Conservation (phyloP, 2,113 vertebrate species). For the Cottus gobio region DNA sequence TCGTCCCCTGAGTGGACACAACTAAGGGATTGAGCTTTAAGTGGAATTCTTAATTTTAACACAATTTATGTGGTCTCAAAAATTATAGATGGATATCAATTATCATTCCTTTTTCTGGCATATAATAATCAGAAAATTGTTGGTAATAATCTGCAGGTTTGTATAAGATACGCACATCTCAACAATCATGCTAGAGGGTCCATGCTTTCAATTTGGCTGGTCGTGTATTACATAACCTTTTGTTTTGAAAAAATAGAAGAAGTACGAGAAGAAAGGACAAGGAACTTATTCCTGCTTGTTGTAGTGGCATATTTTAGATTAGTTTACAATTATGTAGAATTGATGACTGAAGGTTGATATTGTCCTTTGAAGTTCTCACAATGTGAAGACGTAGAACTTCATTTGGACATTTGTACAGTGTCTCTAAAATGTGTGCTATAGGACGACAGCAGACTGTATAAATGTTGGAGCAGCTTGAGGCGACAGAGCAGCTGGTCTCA, state of each 20-base stretch:
- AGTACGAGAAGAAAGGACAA: not conserved
- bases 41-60: not conserved
- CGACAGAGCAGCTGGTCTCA: conserved; percentile 34
- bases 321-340: not conserved
- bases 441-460: not conserved
- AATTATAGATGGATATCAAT: not conserved
- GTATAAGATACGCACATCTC: not conserved
- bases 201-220: not conserved
- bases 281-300: not conserved
- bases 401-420: not conserved
- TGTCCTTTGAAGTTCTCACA: not conserved
- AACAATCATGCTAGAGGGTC: not conserved
- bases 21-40: not conserved
- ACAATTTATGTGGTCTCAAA: not conserved
- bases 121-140: not conserved
- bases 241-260: not conserved
- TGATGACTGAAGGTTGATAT: not conserved
- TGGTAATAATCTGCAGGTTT: not conserved
- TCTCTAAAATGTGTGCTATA: no score
- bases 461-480: not conserved
- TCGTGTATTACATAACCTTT: not conserved
- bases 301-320: not conserved
- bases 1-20: no score
- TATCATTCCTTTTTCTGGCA: no score
- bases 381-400: not conserved